A percentile compares a stretch with the other conserved stretches of the same genome.
phyloP scores from a whole-genome alignment of 2,888 invertebrate species.

The Lepidochrysops patricia region DNA sequence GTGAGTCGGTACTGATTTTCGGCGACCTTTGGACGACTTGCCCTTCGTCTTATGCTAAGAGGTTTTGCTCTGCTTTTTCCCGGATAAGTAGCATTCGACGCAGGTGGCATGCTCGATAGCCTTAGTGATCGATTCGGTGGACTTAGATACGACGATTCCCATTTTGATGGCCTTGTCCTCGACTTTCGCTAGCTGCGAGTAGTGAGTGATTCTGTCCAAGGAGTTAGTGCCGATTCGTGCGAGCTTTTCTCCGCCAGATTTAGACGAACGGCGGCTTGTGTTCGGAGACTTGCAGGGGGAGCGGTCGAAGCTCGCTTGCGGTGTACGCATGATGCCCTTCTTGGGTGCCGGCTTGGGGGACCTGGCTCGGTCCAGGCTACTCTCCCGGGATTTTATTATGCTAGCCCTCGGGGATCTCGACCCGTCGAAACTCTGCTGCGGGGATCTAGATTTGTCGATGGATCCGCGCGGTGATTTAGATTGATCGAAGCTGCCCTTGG shows the following conservation, averaged over 20 bases:
- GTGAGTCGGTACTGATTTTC: conserved; percentile 50
- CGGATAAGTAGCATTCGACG: conserved; percentile 82
- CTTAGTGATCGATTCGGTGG: conserved; percentile 69
- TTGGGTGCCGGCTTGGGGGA: conserved; percentile 68
- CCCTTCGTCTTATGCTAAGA: conserved; percentile 81
- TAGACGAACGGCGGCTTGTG: conserved; percentile 58
- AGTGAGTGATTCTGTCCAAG: conserved; percentile 62
- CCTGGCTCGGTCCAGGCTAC: conserved; percentile 54
- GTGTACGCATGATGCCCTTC: conserved; percentile 69
- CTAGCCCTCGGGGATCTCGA: conserved; percentile 64
- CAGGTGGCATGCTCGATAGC: conserved; percentile 81
- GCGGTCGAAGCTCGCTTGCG: conserved; percentile 66
- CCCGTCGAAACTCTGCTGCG: conserved; percentile 73
- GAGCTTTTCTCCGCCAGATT: conserved; percentile 57
- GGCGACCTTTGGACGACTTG: conserved; percentile 74
- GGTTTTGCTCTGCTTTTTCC: conserved; percentile 72
- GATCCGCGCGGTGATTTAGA: conserved; percentile 71
- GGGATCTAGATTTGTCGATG: conserved; percentile 73
- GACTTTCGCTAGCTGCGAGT: conserved; percentile 65
- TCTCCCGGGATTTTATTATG: conserved; percentile 67
- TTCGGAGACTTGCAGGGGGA: conserved; percentile 65
- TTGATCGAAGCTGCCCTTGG: conserved; percentile 70
- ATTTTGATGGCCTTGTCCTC: conserved; percentile 69
- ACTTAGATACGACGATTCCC: conserved; percentile 73
- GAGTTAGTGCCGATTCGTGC: conserved; percentile 67